phyloP scores from a whole-genome alignment of 2,113 vertebrate species.

The Apus apus region DNA sequence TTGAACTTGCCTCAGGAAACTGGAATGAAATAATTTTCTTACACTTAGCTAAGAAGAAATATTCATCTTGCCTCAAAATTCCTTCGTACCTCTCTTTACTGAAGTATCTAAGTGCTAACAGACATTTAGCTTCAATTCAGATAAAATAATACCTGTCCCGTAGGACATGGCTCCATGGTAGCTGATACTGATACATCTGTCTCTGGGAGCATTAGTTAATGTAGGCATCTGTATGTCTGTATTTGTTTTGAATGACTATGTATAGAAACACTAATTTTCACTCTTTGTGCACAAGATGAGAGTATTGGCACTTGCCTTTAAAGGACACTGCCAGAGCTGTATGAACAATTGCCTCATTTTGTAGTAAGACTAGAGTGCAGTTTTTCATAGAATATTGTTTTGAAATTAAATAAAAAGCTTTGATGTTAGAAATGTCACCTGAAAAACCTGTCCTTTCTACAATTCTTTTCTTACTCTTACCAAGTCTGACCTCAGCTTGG shows the following conservation, averaged over 20 bases:
- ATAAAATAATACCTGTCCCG: neutral
- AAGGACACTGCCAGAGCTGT: neutral
- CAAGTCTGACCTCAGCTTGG: neutral
- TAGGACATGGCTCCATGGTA: neutral
- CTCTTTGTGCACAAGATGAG: neutral
- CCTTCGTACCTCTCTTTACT: neutral
- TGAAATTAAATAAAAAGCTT: neutral
- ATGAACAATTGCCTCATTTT: neutral
- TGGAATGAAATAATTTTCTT: neutral
- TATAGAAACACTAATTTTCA: neutral
- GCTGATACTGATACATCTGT: neutral
- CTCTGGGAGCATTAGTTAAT: neutral
- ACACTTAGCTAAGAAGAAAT: neutral
- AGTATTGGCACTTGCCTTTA: neutral
- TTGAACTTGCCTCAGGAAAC: neutral
- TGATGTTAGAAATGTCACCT: neutral
- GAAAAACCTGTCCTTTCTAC: neutral
- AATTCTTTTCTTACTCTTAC: neutral
- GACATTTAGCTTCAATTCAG: neutral
- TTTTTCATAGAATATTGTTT: neutral
- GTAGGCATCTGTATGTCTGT: neutral
- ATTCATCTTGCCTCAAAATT: neutral
- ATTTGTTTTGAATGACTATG: neutral
- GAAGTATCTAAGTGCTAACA: neutral
- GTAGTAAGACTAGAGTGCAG: neutral